These are phyloP conservation scores for Pangasius djambal DNA, from an alignment of 2,797 vertebrate genomes.

Conservation along the genomic window DNA sequence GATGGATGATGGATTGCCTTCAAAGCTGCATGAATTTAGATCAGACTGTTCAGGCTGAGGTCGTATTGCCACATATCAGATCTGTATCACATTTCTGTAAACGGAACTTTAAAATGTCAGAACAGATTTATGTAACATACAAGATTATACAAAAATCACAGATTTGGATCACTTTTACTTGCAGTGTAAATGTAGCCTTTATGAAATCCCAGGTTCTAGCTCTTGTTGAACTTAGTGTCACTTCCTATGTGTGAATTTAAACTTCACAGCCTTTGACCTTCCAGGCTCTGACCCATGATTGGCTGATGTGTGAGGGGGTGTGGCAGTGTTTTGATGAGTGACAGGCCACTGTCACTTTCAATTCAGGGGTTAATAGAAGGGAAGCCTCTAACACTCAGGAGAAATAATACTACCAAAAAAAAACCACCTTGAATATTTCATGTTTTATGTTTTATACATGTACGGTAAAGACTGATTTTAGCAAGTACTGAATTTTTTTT, in stretches of 20 bases:
- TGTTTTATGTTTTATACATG: constrained; percentile 2
- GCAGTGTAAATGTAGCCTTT: constrained; percentile 18
- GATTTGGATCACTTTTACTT: neutral
- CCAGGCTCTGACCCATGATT: constrained; percentile 47
- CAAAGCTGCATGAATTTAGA: neutral
- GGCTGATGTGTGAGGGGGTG: constrained; percentile 42
- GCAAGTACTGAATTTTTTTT: neutral
- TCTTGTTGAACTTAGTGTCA: neutral
- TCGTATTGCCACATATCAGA: neutral
- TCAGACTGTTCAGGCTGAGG: constrained; percentile 1
- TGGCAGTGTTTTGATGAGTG: constrained; percentile 52
- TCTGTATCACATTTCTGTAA: neutral
- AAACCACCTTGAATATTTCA: neutral
- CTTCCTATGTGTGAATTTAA: neutral
- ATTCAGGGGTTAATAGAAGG: constrained; percentile 62
- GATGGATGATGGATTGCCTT: neutral
- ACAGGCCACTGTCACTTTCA: constrained; percentile 48
- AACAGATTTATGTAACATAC: neutral
- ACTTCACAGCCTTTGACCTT: constrained; percentile 46
- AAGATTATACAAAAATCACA: too few species aligned
- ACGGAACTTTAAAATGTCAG: neutral
- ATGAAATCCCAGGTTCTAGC: neutral
- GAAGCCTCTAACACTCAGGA: constrained; percentile 36
- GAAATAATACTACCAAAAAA: neutral
- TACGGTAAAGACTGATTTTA: constrained; percentile 35